Conservation (phyloP, 2,888 invertebrate species). For the Mimumesa dahlbomi region DNA sequence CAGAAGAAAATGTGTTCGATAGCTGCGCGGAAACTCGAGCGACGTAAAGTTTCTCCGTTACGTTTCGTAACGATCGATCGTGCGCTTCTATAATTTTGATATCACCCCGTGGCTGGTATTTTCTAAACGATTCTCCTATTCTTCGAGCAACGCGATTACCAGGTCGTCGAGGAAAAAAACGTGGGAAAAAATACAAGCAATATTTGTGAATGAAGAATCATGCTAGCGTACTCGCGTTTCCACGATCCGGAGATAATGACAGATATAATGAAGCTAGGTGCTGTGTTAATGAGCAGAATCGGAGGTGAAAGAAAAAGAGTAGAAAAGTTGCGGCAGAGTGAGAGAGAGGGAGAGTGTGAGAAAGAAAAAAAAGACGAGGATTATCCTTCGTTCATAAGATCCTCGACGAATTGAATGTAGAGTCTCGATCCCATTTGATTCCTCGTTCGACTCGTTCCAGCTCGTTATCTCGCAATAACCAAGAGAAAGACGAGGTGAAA, state of each 20-base stretch:
- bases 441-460: constrained; percentile 49
- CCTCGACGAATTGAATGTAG: constrained; percentile 38
- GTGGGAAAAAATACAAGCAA: no score
- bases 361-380: constrained; percentile 6
- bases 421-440: constrained; percentile 45
- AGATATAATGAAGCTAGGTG: constrained; percentile 10
- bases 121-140: no score
- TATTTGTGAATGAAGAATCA: neutral
- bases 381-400: constrained; percentile 34
- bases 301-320: no score
- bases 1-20: no score
- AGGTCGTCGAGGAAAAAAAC: no score
- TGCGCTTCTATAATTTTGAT: no score
- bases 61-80: no score
- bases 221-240: neutral
- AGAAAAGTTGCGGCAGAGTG: no score
- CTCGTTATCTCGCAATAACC: constrained; percentile 56
- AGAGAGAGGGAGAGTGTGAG: constrained; percentile 3
- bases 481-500: constrained; percentile 33
- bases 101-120: no score
- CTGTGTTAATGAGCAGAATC: constrained; percentile 39
- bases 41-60: no score
- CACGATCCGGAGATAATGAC: neutral
- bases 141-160: no score
- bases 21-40: no score